Percentiles rank a stretch among this genome's conserved stretches.
These are phyloP conservation scores for Cataglyphis cursor DNA, from an alignment of 2,888 invertebrate species.

Conservation along the genomic window DNA sequence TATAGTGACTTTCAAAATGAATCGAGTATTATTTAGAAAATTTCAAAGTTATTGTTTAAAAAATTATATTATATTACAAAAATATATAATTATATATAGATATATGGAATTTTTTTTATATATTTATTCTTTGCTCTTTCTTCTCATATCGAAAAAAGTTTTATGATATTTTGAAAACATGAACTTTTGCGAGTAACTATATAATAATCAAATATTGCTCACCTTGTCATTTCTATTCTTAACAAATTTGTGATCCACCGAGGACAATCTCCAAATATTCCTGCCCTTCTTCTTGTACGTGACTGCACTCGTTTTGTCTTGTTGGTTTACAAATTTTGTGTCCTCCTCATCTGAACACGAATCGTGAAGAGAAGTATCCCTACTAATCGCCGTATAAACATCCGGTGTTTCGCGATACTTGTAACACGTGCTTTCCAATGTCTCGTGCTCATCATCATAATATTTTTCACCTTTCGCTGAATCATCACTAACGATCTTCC, in stretches of 20 bases:
- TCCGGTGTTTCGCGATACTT: slow-evolving; percentile 15
- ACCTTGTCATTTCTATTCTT: slow-evolving; percentile 18
- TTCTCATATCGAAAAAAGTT: not conserved
- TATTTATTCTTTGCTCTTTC: not conserved
- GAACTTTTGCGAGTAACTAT: not conserved
- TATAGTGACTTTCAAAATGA: not conserved
- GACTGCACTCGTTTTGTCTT: not conserved
- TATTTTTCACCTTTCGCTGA: slow-evolving; percentile 1
- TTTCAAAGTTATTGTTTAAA: not conserved
- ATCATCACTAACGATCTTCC: slow-evolving; percentile 22
- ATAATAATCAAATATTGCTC: not conserved
- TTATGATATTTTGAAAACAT: slow-evolving; percentile 4
- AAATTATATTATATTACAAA: not conserved
- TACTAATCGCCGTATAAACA: not conserved
- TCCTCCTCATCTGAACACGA: slow-evolving; percentile 9
- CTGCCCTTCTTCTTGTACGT: slow-evolving; percentile 36
- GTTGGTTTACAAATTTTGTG: not conserved
- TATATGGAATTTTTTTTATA: not conserved
- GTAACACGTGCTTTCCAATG: slow-evolving; percentile 5
- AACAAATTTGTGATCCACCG: not conserved
- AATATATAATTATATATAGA: not conserved
- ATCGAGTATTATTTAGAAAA: not conserved
- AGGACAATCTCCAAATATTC: not conserved
- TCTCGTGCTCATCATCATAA: not conserved
- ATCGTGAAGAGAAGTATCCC: not conserved